Evolutionary conservation across 2,888 invertebrate genomes (phyloP).

Genomic region (Microdon myrmicae): DNA sequence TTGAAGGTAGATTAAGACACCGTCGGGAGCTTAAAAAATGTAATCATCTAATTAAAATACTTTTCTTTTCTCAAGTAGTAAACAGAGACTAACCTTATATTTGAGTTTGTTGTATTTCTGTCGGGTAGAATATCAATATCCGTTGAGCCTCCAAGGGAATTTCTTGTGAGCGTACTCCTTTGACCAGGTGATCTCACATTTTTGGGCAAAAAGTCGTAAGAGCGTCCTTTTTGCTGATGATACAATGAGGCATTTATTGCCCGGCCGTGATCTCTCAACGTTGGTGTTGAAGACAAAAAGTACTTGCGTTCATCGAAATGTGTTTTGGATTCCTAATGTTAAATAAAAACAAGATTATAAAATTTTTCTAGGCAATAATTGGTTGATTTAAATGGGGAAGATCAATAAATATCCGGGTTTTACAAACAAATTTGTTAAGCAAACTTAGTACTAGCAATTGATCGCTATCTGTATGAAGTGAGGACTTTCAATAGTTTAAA

Average conservation of each 20-base stretch:
- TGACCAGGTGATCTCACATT: slow-evolving; percentile 16
- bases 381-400: background rate
- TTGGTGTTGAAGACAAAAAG: slow-evolving; percentile 45
- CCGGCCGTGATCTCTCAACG: slow-evolving; percentile 38
- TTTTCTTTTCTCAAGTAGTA: background rate
- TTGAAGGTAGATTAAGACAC: slow-evolving; percentile 60
- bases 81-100: slow-evolving; percentile 26
- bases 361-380: background rate
- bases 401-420: too few relatives aligned
- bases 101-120: slow-evolving; percentile 25
- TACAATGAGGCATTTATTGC: slow-evolving; percentile 56
- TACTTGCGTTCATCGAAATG: slow-evolving; percentile 26
- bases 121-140: slow-evolving; percentile 57
- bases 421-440: too few relatives aligned
- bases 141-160: slow-evolving; percentile 54
- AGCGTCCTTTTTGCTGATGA: slow-evolving; percentile 57
- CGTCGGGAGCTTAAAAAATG: slow-evolving; percentile 58
- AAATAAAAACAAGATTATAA: background rate
- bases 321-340: slow-evolving; percentile 22
- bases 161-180: slow-evolving; percentile 20
- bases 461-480: too few relatives aligned
- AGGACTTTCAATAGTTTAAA: too few relatives aligned
- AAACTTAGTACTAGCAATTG: too few relatives aligned
- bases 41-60: background rate
- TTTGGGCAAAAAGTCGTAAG: slow-evolving; percentile 56